Evolutionary conservation across 2,888 invertebrate species (phyloP).

Genomic region (Erebia palarica): DNA sequence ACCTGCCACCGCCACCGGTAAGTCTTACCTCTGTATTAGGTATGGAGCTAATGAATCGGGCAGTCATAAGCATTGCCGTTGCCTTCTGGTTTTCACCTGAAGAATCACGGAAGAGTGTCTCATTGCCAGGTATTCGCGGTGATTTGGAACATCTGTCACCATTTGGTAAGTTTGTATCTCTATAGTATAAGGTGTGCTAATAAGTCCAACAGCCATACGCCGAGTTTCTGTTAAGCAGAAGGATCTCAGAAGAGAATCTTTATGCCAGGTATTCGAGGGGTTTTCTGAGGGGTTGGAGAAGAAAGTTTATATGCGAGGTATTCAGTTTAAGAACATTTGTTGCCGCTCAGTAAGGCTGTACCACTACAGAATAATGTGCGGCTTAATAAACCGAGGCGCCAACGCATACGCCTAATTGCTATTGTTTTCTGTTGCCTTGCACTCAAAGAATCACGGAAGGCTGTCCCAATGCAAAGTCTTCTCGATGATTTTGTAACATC

Average conservation of each 20-base stretch:
- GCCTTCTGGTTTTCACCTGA: not conserved
- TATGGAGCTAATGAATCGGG: not conserved
- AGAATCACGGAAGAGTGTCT: not conserved
- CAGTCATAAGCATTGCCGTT: not conserved
- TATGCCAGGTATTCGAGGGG: not conserved
- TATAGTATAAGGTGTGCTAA: not conserved
- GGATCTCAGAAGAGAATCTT: not conserved
- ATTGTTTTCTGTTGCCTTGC: too few species aligned
- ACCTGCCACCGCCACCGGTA: slow-evolving; percentile 84
- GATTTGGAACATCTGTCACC: not conserved
- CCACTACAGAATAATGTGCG: not conserved
- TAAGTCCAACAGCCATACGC: too few species aligned
- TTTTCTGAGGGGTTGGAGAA: too few species aligned
- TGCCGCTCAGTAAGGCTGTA: not conserved
- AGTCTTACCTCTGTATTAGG: slow-evolving; percentile 44
- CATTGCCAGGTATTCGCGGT: not conserved
- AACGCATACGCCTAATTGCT: too few species aligned
- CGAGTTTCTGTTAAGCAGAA: not conserved
- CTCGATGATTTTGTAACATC: too few species aligned
- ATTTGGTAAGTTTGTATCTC: not conserved
- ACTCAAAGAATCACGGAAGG: too few species aligned
- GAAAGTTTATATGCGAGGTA: not conserved
- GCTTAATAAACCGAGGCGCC: too few species aligned
- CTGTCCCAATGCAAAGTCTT: too few species aligned
- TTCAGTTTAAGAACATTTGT: not conserved